Evolutionary conservation across 2,888 invertebrate species (phyloP).

Genomic region (Dynastes tityus): DNA sequence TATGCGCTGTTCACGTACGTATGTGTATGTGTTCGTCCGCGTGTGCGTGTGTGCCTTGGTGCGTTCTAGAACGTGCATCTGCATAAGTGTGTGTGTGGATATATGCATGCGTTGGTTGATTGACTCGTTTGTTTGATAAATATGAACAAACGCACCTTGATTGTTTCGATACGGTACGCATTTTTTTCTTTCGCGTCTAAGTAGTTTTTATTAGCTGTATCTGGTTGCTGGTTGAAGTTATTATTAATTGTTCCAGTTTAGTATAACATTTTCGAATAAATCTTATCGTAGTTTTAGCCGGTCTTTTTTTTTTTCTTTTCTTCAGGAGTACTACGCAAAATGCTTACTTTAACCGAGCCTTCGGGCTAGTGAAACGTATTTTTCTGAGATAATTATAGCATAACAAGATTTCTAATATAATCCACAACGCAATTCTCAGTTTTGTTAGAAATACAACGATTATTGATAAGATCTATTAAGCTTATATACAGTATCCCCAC

Average conservation of each 20-base stretch:
- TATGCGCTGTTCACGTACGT: slow-evolving; percentile 19
- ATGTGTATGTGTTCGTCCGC: neutral
- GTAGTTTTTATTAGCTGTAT: neutral
- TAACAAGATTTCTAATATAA: too few species aligned
- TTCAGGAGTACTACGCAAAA: neutral
- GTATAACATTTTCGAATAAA: slow-evolving; percentile 17
- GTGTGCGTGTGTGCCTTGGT: neutral
- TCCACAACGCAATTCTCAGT: too few species aligned
- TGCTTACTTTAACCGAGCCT: neutral
- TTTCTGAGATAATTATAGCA: slow-evolving; percentile 5
- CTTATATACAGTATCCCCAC: too few species aligned
- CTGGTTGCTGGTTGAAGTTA: neutral
- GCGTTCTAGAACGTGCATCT: slow-evolving; percentile 7
- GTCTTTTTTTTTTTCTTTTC: neutral
- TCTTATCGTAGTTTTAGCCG: neutral
- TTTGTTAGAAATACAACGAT: too few species aligned
- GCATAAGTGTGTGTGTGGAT: neutral
- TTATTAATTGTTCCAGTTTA: slow-evolving; percentile 9
- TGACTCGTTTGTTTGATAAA: slow-evolving; percentile 35
- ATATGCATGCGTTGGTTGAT: slow-evolving; percentile 19
- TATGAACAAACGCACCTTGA: slow-evolving; percentile 14
- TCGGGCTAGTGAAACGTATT: neutral
- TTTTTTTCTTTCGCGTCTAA: neutral
- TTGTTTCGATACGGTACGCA: slow-evolving; percentile 24
- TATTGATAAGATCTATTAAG: too few species aligned